Evolutionary conservation across 2,113 vertebrate species (phyloP).

Genomic region (Lasiurus borealis): DNA sequence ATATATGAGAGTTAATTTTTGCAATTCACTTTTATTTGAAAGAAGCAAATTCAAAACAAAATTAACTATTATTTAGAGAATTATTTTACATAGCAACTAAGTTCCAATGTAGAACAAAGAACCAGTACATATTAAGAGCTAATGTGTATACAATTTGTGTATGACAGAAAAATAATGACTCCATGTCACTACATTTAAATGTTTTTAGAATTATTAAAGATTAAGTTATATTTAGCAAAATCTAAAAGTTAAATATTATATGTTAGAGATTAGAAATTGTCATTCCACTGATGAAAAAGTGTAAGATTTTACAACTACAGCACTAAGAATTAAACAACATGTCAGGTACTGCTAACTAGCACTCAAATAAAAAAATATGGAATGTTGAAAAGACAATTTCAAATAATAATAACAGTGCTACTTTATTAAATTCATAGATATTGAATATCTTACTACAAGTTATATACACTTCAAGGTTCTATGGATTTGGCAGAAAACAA

Average conservation of each 20-base stretch:
- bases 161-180: not conserved
- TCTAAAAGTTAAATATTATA: not conserved
- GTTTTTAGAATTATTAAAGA: not conserved
- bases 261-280: not conserved
- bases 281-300: not conserved
- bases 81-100: conserved; percentile 19
- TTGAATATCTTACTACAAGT: not conserved
- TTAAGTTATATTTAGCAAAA: not conserved
- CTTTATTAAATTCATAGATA: not conserved
- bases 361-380: not conserved
- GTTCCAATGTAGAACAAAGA: not conserved
- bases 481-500: not conserved
- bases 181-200: not conserved
- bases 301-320: not conserved
- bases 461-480: not conserved
- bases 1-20: not conserved
- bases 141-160: not conserved
- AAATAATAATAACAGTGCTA: not conserved
- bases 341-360: not conserved
- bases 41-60: conserved; percentile 19
- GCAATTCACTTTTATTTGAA: conserved; percentile 30
- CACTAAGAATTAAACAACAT: not conserved
- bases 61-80: conserved; percentile 25
- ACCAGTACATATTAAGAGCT: not conserved
- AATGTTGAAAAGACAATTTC: not conserved